phyloP scores from a whole-genome alignment of 2,797 vertebrate species.

The Rhinichthys osculus region DNA sequence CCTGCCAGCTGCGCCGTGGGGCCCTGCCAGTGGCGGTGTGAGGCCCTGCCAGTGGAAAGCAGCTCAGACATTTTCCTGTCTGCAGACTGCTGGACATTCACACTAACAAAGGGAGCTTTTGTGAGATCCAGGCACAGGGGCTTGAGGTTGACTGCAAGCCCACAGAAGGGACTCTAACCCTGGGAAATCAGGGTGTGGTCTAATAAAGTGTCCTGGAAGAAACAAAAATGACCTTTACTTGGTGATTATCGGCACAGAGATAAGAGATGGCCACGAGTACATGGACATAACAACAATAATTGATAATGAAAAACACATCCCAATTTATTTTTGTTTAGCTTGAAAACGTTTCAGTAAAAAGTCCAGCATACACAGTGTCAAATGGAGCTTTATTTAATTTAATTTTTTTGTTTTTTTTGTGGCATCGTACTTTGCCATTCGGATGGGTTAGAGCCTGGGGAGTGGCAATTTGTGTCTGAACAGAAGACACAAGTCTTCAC shows the following conservation, averaged over 20 bases:
- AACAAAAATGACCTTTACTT: conserved; percentile 36
- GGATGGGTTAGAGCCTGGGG: not conserved
- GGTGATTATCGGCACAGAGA: conserved; percentile 7
- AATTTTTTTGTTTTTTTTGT: not conserved
- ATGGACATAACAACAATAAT: not conserved
- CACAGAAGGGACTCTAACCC: conserved; percentile 32
- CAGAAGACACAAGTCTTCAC: not conserved
- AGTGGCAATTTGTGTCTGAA: not conserved
- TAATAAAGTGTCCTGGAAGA: conserved; percentile 18
- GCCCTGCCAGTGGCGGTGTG: conserved; percentile 62
- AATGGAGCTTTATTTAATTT: not conserved
- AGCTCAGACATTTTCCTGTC: conserved; percentile 71
- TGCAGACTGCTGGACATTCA: conserved; percentile 61
- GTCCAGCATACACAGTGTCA: not conserved
- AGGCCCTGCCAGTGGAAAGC: conserved; percentile 63
- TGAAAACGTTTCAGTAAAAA: not conserved
- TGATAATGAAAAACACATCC: not conserved
- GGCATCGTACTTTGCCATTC: not conserved
- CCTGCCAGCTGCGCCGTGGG: conserved; percentile 63
- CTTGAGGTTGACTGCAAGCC: conserved; percentile 62
- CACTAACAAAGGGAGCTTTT: conserved; percentile 75
- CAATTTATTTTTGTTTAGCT: not conserved
- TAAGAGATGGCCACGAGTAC: not conserved
- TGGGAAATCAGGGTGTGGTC: conserved; percentile 23
- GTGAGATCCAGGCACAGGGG: conserved; percentile 62